Percentiles rank a stretch among this genome's conserved stretches.
Evolutionary conservation across 2,888 invertebrate species (phyloP).

Genomic region (Ormyrus pomaceus): DNA sequence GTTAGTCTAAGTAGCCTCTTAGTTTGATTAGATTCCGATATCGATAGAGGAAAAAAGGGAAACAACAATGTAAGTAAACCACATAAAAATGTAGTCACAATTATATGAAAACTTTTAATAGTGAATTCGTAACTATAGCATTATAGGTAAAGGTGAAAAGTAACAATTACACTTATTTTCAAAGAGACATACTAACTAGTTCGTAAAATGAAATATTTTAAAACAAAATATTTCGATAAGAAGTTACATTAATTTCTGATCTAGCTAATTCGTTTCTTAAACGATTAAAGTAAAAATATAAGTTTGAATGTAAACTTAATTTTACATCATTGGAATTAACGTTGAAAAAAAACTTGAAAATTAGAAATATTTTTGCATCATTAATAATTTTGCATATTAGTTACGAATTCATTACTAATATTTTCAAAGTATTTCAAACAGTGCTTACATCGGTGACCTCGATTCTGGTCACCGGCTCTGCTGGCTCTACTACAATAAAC

Average conservation of each 20-base stretch:
- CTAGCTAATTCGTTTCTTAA: too few species aligned
- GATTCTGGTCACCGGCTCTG: constrained; percentile 77
- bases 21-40: constrained; percentile 23
- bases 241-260: too few species aligned
- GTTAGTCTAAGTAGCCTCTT: constrained; percentile 41
- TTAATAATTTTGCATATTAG: neutral
- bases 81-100: constrained; percentile 1
- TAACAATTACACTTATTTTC: too few species aligned
- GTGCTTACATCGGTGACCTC: constrained; percentile 77
- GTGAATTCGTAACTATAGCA: too few species aligned
- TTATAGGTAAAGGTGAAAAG: too few species aligned
- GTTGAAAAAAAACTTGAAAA: neutral
- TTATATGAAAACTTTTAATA: neutral
- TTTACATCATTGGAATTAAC: too few species aligned
- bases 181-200: too few species aligned
- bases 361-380: neutral
- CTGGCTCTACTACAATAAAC: constrained; percentile 74
- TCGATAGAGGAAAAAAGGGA: neutral
- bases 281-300: too few species aligned
- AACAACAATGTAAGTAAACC: constrained; percentile 13
- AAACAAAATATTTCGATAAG: too few species aligned
- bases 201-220: too few species aligned
- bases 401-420: neutral
- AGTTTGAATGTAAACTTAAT: too few species aligned
- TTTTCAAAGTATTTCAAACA: constrained; percentile 68